These are phyloP conservation scores for Reticulitermes speratus DNA, from an alignment of 1,140 invertebrate genomes.

Conservation along the genomic window DNA sequence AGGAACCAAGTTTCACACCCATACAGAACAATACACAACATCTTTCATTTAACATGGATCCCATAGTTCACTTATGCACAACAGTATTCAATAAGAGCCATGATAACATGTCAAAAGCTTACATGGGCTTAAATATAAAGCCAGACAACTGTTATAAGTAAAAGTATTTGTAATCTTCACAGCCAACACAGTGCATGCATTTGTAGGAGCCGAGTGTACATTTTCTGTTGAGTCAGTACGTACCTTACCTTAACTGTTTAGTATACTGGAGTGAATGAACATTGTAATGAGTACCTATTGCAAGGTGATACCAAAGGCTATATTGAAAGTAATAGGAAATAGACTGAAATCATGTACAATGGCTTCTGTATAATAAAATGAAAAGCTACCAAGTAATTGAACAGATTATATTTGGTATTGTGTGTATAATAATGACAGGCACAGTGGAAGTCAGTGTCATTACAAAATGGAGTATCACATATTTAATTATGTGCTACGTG, in stretches of 20 bases:
- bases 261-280: not conserved
- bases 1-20: too few species aligned
- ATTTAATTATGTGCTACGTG: not conserved
- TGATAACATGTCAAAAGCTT: not conserved
- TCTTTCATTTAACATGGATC: not conserved
- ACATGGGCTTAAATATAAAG: not conserved
- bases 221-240: not conserved
- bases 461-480: not conserved
- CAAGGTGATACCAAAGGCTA: not conserved
- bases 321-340: not conserved
- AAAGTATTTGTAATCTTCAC: not conserved
- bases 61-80: not conserved
- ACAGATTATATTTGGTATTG: not conserved
- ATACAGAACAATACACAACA: too few species aligned
- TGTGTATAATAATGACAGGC: not conserved
- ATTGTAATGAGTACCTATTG: not conserved
- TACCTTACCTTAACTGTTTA: not conserved
- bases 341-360: not conserved
- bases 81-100: not conserved
- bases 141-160: not conserved
- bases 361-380: too few species aligned
- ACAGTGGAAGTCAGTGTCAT: not conserved
- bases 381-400: not conserved
- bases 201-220: too few species aligned
- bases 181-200: not conserved